Evolutionary conservation across 1,140 invertebrate genomes (phyloP), one percentile per base, ranked within the genome.

Genomic region (Helicoverpa armigera): DNA sequence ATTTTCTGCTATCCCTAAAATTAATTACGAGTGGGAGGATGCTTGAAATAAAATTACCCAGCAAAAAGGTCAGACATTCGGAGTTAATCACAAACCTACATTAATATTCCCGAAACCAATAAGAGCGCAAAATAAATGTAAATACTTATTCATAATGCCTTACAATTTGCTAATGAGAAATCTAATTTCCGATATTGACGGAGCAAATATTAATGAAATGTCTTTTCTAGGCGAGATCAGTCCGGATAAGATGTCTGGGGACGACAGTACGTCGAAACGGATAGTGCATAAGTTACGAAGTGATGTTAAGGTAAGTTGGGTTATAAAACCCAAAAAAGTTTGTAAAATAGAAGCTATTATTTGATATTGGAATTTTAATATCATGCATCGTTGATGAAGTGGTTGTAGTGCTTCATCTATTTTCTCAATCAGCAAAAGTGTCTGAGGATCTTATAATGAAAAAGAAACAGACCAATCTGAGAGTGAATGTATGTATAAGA

Each of bases 241-340:
- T 83, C 95, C 95, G n/a, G 95, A 95, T 69, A 95, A 95, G 85
- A 85, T 96, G 80, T 95, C 96, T 60, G 96, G 96, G 2, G 96
- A 96, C 80, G 96, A 97, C 85, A 96, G 96, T 87, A 96, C 96
- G 5, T 95, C 97, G 67, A 97, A 97, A 86, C 93, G 97, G 83
- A 97, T 98, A 69, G 97, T 98, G 0, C 97, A 98, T 82, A 98
- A 97, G 89, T 94, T 98, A 29, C 96, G 97, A 78, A 97, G 96
- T 88, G 98, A 98, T 94, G 98, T 98, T 1, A 98, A 98, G 88
- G 97, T 95, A 87, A 79, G 43, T 16, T 29, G 48, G 4, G n/a
- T 12, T 5, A 23, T 58, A 58, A 43, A 58, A 18, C 9, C 11
- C 1, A 72, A 3, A 72, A 3, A 14, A 9, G 18, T 50, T 63